Conservation (phyloP, 2,888 invertebrate species). For the Euphydryas editha region DNA sequence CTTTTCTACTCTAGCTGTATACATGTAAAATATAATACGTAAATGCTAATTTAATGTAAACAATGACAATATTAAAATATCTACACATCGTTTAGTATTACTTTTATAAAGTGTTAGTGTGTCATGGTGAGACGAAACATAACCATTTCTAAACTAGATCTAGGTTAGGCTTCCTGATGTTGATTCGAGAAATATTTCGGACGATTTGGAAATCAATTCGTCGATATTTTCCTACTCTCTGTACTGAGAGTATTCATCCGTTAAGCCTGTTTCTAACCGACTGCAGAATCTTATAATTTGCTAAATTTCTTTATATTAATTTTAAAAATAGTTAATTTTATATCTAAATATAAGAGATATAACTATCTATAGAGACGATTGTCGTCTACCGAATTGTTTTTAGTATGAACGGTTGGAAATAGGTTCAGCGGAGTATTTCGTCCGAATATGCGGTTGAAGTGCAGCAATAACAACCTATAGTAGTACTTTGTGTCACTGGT, state of each 20-base stretch:
- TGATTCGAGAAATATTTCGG: constrained; percentile 52
- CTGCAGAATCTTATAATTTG: neutral
- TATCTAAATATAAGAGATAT: neutral
- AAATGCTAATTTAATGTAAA: constrained; percentile 73
- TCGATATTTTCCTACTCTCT: constrained; percentile 46
- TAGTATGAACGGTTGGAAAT: constrained; percentile 17
- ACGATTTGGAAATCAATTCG: constrained; percentile 49
- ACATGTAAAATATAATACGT: constrained; percentile 75
- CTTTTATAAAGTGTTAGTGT: constrained; percentile 75
- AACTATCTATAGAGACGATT: too few relatives aligned
- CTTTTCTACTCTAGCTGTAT: constrained; percentile 57
- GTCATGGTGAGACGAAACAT: constrained; percentile 66
- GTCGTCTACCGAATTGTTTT: constrained; percentile 15
- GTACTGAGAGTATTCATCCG: constrained; percentile 28
- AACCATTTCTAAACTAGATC: constrained; percentile 60
- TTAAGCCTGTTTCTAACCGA: constrained; percentile 12
- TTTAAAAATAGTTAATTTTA: neutral
- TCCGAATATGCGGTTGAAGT: constrained; percentile 18
- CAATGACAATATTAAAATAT: constrained; percentile 82
- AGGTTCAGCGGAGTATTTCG: constrained; percentile 20
- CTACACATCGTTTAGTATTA: constrained; percentile 75
- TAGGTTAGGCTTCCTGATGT: constrained; percentile 58
- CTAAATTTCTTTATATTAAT: constrained; percentile 1
- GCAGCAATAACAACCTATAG: constrained; percentile 56
- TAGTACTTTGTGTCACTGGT: constrained; percentile 63